Percentiles rank a stretch among this genome's conserved stretches.
These are phyloP conservation scores for Lepidocyrtoides sp. DNA, from an alignment of 2,888 invertebrate species.

Conservation along the genomic window DNA sequence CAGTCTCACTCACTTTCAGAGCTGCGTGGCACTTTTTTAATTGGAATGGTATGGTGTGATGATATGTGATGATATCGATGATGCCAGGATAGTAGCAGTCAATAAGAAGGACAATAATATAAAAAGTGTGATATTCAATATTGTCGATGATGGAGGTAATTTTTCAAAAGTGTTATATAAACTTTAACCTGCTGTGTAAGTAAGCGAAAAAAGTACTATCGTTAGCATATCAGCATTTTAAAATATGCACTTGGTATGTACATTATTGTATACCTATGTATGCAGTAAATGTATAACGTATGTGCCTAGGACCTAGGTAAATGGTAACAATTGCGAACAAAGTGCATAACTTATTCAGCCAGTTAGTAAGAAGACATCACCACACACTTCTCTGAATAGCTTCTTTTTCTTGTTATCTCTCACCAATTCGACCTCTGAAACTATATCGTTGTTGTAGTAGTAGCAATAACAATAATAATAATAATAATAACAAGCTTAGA, in stretches of 20 bases:
- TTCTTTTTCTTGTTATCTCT: neutral
- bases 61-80: too few species aligned
- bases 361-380: neutral
- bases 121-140: too few species aligned
- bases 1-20: neutral
- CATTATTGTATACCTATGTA: neutral
- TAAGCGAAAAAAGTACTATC: neutral
- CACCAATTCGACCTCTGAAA: too few species aligned
- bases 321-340: constrained; percentile 36
- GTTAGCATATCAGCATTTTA: neutral
- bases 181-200: neutral
- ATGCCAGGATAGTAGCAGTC: neutral
- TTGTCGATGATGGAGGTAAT: constrained; percentile 23
- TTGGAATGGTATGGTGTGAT: too few species aligned
- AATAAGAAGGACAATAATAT: neutral
- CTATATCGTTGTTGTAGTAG: too few species aligned
- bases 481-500: constrained; percentile 30
- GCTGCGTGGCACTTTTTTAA: constrained; percentile 57
- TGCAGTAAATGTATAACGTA: too few species aligned
- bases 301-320: too few species aligned
- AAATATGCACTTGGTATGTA: too few species aligned
- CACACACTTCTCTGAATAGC: neutral
- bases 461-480: neutral
- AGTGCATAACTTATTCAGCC: neutral
- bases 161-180: constrained; percentile 24